Evolutionary conservation across 2,113 vertebrate genomes (phyloP).

Genomic region (Tricholaema leucomelas): DNA sequence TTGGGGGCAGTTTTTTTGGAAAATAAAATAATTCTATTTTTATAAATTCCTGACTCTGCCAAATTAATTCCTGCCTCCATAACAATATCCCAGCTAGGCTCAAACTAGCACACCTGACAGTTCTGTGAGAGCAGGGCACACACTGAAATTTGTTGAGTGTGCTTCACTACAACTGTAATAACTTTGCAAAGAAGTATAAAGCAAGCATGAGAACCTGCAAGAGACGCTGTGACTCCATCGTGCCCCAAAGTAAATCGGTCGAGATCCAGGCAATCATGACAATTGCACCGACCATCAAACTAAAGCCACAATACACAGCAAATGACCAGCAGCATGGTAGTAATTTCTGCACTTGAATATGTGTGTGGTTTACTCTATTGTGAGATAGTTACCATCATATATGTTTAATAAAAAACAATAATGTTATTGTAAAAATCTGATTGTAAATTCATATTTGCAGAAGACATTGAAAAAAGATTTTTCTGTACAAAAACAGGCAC

Average conservation of each 20-base stretch:
- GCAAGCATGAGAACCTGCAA: background rate
- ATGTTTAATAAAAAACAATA: background rate
- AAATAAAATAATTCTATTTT: no score
- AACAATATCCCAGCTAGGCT: no score
- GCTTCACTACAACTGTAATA: background rate
- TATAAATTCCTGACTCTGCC: no score
- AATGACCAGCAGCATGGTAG: background rate
- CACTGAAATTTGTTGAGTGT: background rate
- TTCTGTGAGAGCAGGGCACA: background rate
- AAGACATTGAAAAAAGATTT: background rate
- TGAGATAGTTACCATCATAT: background rate
- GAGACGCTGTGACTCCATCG: background rate
- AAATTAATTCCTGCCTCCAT: no score
- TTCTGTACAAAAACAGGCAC: background rate
- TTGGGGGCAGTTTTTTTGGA: no score
- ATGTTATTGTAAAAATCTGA: background rate
- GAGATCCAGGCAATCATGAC: background rate
- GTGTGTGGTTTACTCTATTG: background rate
- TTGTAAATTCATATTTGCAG: background rate
- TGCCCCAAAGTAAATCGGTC: background rate
- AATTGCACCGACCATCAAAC: background rate
- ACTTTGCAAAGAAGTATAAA: constrained; percentile 1
- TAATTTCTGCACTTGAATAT: background rate
- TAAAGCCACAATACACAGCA: background rate
- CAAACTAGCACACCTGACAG: no score